Evolutionary conservation across 92 coral and sea anemone species (phyloP).

Genomic region (Epizoanthus stellaris): DNA sequence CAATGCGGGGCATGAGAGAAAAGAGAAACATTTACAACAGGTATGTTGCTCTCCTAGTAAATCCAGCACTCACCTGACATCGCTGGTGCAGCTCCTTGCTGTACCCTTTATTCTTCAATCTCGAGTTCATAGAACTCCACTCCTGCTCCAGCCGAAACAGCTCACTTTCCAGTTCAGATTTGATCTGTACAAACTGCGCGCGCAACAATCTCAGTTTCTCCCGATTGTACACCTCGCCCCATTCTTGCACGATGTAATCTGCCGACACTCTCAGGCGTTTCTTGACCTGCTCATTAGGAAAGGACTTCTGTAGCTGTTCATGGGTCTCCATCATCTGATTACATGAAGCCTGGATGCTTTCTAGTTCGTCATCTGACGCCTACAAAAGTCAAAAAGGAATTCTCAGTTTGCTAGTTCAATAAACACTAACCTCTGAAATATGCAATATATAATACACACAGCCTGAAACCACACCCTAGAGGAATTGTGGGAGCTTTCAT

Average conservation of each 20-base stretch:
- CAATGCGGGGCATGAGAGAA: no score
- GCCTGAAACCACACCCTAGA: no score
- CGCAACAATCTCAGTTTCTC: slow-evolving; percentile 69
- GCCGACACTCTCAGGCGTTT: slow-evolving; percentile 65
- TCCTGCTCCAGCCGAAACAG: slow-evolving; percentile 64
- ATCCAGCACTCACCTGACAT: slow-evolving; percentile 52
- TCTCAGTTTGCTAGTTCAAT: background rate
- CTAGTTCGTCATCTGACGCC: slow-evolving; percentile 76
- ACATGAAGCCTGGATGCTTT: slow-evolving; percentile 68
- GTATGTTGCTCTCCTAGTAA: no score
- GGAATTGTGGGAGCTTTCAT: no score
- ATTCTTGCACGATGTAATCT: slow-evolving; percentile 70
- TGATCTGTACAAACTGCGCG: slow-evolving; percentile 62
- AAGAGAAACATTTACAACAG: no score
- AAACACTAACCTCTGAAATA: no score
- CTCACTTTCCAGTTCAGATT: slow-evolving; percentile 58
- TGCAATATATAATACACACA: no score
- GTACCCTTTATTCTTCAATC: slow-evolving; percentile 68
- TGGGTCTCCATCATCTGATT: slow-evolving; percentile 64
- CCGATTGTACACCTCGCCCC: slow-evolving; percentile 77
- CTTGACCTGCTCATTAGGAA: slow-evolving; percentile 80
- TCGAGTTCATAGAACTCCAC: slow-evolving; percentile 58
- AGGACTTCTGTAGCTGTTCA: slow-evolving; percentile 59
- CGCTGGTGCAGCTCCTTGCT: slow-evolving; percentile 70
- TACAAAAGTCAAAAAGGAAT: background rate